Evolutionary conservation across 2,113 vertebrate genomes (phyloP).

Genomic region (Dissostichus mawsoni): DNA sequence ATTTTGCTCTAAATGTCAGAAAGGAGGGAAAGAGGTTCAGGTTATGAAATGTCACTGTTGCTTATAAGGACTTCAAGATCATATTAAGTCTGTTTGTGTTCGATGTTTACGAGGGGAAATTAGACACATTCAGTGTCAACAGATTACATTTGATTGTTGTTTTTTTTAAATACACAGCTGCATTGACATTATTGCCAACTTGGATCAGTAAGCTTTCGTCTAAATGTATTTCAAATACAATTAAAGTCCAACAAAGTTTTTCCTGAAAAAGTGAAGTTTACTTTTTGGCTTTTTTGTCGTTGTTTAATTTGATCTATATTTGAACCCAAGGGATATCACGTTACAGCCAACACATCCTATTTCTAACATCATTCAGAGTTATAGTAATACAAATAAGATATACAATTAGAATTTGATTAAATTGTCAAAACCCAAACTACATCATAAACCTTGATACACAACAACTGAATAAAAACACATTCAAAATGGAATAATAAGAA

Average conservation of each 20-base stretch:
- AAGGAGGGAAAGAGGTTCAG: conserved; percentile 63
- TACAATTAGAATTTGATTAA: too few relatives aligned
- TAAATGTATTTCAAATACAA: too few relatives aligned
- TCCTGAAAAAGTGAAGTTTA: too few relatives aligned
- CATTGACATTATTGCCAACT: not conserved
- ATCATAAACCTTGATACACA: not conserved
- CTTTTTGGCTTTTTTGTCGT: too few relatives aligned
- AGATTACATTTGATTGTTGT: too few relatives aligned
- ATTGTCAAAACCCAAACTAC: too few relatives aligned
- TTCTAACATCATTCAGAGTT: not conserved
- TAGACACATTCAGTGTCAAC: not conserved
- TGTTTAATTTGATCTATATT: too few relatives aligned
- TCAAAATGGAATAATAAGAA: not conserved
- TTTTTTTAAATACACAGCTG: not conserved
- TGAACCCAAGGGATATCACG: too few relatives aligned
- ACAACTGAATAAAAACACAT: not conserved
- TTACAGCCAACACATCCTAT: not conserved
- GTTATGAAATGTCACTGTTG: not conserved
- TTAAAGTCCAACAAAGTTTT: too few relatives aligned
- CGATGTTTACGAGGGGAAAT: not conserved
- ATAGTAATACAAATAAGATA: not conserved
- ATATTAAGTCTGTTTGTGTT: not conserved
- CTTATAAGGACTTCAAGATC: not conserved
- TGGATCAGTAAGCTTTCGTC: too few relatives aligned
- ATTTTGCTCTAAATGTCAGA: conserved; percentile 88